Conservation (phyloP, 2,113 vertebrate genomes). For the Ciconia stormi region DNA sequence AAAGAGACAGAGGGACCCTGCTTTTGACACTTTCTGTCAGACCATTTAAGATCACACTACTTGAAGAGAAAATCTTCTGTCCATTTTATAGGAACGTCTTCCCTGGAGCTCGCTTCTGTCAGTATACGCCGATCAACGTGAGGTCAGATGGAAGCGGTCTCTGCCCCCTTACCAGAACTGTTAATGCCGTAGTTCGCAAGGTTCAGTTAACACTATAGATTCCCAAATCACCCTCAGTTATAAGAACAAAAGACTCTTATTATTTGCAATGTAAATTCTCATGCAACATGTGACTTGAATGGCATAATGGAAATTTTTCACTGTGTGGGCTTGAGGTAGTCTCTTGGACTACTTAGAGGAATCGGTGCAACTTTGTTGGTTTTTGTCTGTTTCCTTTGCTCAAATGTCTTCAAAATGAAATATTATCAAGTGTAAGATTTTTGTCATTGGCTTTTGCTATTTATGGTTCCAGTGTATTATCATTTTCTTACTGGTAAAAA, state of each 20-base stretch:
- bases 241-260: neutral
- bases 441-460: neutral
- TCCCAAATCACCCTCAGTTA: neutral
- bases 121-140: neutral
- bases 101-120: neutral
- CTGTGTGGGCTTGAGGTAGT: neutral
- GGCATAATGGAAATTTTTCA: neutral
- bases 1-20: neutral
- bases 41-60: neutral
- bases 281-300: neutral
- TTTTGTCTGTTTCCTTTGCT: neutral
- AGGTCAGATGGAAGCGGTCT: neutral
- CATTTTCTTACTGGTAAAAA: neutral
- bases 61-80: neutral
- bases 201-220: neutral
- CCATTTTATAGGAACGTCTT: neutral
- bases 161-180: neutral
- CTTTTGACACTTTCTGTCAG: constrained; percentile 18
- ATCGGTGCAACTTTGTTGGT: neutral
- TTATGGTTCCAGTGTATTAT: neutral
- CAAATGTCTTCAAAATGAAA: neutral
- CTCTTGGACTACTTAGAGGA: neutral
- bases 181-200: neutral
- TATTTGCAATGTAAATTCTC: neutral
- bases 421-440: neutral